Conservation (phyloP, 92 coral and sea anemone species). For the Parazoanthus atlanticus region DNA sequence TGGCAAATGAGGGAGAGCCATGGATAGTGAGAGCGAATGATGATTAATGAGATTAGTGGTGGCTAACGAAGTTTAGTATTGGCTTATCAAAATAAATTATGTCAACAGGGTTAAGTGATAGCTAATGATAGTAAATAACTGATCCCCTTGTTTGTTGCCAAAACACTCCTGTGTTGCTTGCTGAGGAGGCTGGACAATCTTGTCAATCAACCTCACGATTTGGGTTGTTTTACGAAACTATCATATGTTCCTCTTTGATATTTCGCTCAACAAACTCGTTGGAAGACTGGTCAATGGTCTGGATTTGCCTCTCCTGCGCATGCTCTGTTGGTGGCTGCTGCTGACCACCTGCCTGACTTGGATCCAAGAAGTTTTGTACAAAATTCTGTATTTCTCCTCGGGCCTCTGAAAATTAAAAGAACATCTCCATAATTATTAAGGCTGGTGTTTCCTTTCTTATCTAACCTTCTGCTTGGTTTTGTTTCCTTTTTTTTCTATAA, state of each 20-base stretch:
- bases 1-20: background rate
- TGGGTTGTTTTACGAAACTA: conserved; percentile 13
- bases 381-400: conserved; percentile 99
- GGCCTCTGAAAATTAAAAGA: conserved; percentile 76
- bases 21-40: background rate
- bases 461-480: too few species aligned
- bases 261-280: conserved; percentile 16
- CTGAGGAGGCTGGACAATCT: background rate
- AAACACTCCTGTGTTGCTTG: background rate
- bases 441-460: too few species aligned
- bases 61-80: background rate
- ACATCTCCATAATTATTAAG: background rate
- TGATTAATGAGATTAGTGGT: background rate
- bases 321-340: conserved; percentile 50
- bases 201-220: background rate
- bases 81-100: too few species aligned
- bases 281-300: conserved; percentile 29
- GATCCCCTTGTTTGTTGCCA: background rate
- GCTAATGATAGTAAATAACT: background rate
- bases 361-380: conserved; percentile 94
- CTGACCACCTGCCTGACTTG: conserved; percentile 68
- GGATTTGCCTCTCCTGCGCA: conserved; percentile 33
- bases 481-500: too few species aligned
- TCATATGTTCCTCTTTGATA: conserved; percentile 37
- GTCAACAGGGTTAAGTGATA: background rate